These are phyloP conservation scores for Lamellibrachia columna DNA, from an alignment of 2,888 invertebrate genomes.

Conservation along the genomic window DNA sequence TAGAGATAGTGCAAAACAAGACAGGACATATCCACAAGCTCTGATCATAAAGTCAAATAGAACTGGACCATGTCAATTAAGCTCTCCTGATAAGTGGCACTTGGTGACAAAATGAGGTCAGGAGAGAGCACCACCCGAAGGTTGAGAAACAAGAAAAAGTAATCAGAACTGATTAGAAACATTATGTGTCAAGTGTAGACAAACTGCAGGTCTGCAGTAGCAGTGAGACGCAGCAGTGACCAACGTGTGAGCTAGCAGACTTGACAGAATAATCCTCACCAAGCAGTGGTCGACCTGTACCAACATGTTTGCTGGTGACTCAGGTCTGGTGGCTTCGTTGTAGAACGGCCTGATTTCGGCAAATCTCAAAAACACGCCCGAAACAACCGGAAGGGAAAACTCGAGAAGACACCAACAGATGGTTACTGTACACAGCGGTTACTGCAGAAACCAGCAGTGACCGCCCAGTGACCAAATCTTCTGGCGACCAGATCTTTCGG, in stretches of 20 bases:
- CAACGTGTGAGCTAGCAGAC: background rate
- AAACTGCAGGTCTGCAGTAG: background rate
- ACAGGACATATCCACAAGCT: background rate
- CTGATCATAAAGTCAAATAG: background rate
- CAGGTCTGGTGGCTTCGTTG: background rate
- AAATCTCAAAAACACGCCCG: background rate
- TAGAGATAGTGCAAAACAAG: background rate
- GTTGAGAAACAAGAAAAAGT: background rate
- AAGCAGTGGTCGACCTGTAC: background rate
- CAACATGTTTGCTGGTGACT: background rate
- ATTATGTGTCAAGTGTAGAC: background rate
- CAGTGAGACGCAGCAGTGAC: background rate
- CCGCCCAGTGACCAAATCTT: background rate
- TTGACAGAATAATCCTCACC: background rate
- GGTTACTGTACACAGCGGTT: background rate
- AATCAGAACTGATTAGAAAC: background rate
- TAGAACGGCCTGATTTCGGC: background rate
- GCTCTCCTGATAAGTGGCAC: slow-evolving; percentile 8
- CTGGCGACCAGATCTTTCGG: background rate
- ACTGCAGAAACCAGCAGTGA: background rate
- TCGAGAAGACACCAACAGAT: background rate
- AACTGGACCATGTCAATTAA: background rate
- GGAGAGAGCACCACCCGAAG: background rate
- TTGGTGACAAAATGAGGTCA: background rate
- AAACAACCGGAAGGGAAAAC: background rate